These are phyloP conservation scores for Meriones psammophilus DNA, from an alignment of 2,797 vertebrate species.

Conservation along the genomic window DNA sequence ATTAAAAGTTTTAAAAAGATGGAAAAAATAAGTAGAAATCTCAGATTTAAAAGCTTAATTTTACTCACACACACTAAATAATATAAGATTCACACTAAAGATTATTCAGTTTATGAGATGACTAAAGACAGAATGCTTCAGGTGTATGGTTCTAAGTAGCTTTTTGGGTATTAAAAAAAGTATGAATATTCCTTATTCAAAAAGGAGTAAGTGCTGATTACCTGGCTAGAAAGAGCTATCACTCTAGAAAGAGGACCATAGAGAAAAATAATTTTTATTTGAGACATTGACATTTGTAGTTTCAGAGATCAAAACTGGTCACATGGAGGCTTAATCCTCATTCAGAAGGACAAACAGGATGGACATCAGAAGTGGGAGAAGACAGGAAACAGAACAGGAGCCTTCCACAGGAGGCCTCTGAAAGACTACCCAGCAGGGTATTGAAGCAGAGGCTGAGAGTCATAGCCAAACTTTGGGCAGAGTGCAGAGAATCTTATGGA, in stretches of 20 bases:
- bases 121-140: conserved; percentile 4
- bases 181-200: neutral
- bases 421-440: too few species aligned
- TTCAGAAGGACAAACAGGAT: too few species aligned
- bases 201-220: neutral
- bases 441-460: too few species aligned
- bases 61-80: conserved; percentile 47
- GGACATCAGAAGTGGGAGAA: too few species aligned
- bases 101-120: conserved; percentile 50
- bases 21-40: neutral
- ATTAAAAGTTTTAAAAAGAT: too few species aligned
- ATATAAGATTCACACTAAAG: conserved; percentile 50
- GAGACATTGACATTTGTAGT: neutral
- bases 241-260: neutral
- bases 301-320: conserved; percentile 5
- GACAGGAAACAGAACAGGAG: too few species aligned
- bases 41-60: conserved; percentile 48
- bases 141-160: neutral
- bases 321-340: neutral
- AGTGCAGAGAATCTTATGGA: too few species aligned
- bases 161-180: neutral
- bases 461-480: too few species aligned
- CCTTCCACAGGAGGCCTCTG: too few species aligned
- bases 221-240: neutral
- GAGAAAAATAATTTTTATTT: neutral